A percentile compares a stretch with the other conserved stretches of the same genome.
Conservation (phyloP, 1,140 invertebrate species). For the Drosophila murphyi region DNA sequence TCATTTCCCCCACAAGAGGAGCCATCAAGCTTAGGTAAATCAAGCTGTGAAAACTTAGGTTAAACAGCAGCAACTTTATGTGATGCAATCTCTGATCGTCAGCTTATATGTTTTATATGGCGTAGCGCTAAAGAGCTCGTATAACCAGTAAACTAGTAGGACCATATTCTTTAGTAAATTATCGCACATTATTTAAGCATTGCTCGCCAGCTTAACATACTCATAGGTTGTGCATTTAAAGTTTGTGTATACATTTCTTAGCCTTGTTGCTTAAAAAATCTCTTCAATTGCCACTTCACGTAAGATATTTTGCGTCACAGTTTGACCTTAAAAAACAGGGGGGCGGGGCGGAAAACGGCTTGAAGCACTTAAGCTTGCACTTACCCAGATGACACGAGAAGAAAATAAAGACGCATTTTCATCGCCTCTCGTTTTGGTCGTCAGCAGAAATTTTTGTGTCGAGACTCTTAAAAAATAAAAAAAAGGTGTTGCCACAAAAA, state of each 20-base stretch:
- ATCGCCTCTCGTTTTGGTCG: conserved; percentile 24
- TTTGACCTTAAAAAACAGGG: conserved; percentile 26
- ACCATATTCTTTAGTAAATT: neutral
- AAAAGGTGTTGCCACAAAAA: conserved; percentile 63
- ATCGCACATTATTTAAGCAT: neutral
- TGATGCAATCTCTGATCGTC: too few relatives aligned
- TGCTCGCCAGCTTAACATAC: neutral
- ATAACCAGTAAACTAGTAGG: too few relatives aligned
- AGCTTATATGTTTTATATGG: too few relatives aligned
- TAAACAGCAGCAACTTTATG: too few relatives aligned
- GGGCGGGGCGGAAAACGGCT: neutral
- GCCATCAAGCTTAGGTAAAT: too few relatives aligned
- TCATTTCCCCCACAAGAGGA: too few relatives aligned
- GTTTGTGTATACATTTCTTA: neutral
- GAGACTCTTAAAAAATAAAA: conserved; percentile 31
- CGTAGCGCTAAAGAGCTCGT: too few relatives aligned
- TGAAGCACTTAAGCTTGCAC: conserved; percentile 63
- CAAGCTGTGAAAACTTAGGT: too few relatives aligned
- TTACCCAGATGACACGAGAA: conserved; percentile 63
- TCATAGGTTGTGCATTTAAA: neutral
- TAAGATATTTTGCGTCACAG: neutral
- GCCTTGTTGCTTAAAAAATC: neutral
- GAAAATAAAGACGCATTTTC: conserved; percentile 54
- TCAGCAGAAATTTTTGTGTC: conserved; percentile 45
- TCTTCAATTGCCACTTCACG: conserved; percentile 4